phyloP scores from a whole-genome alignment of 2,113 vertebrate species.

The Sinocyclocheilus anshuiensis region DNA sequence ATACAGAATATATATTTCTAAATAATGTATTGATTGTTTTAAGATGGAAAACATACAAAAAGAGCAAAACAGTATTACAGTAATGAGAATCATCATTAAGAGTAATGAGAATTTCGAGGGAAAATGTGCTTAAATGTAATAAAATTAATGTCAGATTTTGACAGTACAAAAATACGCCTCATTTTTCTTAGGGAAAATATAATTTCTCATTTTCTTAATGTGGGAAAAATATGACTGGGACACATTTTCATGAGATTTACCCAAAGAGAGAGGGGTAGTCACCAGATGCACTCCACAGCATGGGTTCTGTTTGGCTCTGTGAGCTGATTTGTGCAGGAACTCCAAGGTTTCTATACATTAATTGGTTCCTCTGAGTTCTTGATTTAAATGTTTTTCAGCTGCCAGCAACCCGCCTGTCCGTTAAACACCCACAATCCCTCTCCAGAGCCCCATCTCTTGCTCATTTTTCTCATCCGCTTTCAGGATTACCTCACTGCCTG shows the following conservation, averaged over 20 bases:
- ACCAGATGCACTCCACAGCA: conserved; percentile 68
- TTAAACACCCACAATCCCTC: conserved; percentile 19
- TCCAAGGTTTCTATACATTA: conserved; percentile 64
- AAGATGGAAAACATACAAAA: too few species aligned
- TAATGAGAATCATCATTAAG: background rate
- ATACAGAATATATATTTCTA: too few species aligned
- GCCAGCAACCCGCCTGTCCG: conserved; percentile 50
- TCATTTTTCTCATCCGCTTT: background rate
- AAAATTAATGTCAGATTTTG: background rate
- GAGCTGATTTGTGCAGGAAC: conserved; percentile 54
- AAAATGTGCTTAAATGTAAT: background rate
- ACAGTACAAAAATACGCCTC: background rate
- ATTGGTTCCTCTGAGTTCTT: conserved; percentile 68
- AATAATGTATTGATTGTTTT: too few species aligned
- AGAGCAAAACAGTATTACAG: background rate
- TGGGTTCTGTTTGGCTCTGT: conserved; percentile 65
- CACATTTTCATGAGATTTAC: background rate
- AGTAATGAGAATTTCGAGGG: background rate
- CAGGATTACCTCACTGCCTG: conserved; percentile 10
- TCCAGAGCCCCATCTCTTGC: background rate
- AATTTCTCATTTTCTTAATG: background rate
- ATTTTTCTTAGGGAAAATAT: background rate
- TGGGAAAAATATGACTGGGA: background rate
- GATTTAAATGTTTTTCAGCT: conserved; percentile 65
- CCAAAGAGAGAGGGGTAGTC: conserved; percentile 41